Conservation (phyloP, 2,888 invertebrate species). For the Drosophila formosana region DNA sequence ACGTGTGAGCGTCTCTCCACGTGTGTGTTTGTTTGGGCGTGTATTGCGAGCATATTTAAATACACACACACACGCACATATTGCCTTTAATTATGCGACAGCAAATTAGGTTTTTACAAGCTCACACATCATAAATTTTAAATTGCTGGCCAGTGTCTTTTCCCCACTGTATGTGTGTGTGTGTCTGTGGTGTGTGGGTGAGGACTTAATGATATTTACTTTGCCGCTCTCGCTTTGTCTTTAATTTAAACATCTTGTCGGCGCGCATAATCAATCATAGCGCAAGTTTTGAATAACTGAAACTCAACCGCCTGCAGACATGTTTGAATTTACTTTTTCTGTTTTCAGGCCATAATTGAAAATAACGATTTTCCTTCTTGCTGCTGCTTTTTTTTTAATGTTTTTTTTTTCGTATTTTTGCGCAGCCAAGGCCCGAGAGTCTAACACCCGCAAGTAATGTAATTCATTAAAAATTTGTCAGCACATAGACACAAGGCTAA, state of each 20-base stretch:
- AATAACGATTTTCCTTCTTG: conserved; percentile 69
- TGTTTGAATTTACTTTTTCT: conserved; percentile 47
- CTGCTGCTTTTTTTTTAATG: not conserved
- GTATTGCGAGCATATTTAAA: conserved; percentile 31
- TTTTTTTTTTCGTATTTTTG: conserved; percentile 15
- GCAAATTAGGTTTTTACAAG: conserved; percentile 82
- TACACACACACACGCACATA: conserved; percentile 47
- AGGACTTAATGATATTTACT: conserved; percentile 78
- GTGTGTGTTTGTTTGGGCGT: conserved; percentile 39
- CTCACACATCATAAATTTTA: conserved; percentile 80
- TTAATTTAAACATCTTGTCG: conserved; percentile 76
- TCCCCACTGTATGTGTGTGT: conserved; percentile 20
- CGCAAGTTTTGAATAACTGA: conserved; percentile 63
- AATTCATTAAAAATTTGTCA: conserved; percentile 81
- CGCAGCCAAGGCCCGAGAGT: conserved; percentile 38
- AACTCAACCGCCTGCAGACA: conserved; percentile 56
- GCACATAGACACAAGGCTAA: conserved; percentile 43
- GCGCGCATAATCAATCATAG: conserved; percentile 74
- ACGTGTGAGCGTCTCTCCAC: conserved; percentile 19
- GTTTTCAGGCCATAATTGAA: conserved; percentile 69
- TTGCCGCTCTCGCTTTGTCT: conserved; percentile 55
- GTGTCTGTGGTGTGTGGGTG: conserved; percentile 25
- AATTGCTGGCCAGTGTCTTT: conserved; percentile 59
- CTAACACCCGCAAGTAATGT: conserved; percentile 82
- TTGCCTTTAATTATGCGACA: conserved; percentile 81